Conservation (phyloP, 1,140 invertebrate species). For the Pachyrhynchus sulphureomaculatus region DNA sequence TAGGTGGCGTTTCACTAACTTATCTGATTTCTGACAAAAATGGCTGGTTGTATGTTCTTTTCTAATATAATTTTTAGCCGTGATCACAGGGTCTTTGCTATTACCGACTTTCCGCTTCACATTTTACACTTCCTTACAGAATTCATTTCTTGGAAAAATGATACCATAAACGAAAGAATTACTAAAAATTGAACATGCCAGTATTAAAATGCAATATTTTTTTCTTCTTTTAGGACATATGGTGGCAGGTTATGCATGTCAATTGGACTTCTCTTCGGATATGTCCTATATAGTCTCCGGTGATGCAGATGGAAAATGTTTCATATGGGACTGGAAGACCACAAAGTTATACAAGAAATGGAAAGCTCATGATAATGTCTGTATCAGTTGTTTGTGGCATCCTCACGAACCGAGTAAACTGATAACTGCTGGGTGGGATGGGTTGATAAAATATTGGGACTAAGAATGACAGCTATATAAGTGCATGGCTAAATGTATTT, state of each 20-base stretch:
- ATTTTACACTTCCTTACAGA: too few relatives aligned
- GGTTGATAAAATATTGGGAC: slow-evolving; percentile 98
- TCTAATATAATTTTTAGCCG: too few relatives aligned
- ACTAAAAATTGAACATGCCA: too few relatives aligned
- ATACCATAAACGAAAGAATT: too few relatives aligned
- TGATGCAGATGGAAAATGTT: slow-evolving; percentile 99
- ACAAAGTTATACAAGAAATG: slow-evolving; percentile 97
- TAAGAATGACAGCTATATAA: slow-evolving; percentile 56
- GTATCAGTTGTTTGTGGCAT: slow-evolving; percentile 94
- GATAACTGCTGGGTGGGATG: slow-evolving; percentile 97
- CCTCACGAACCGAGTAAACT: slow-evolving; percentile 98
- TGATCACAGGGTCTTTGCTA: too few relatives aligned
- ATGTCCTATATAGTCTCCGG: slow-evolving; percentile 99
- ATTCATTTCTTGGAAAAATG: too few relatives aligned
- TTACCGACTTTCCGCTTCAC: too few relatives aligned
- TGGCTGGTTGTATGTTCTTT: too few relatives aligned
- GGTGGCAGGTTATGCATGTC: slow-evolving; percentile 98
- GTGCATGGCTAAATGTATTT: too few relatives aligned
- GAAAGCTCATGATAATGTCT: slow-evolving; percentile 98
- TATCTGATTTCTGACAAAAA: too few relatives aligned
- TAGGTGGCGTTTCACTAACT: too few relatives aligned
- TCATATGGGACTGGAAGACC: slow-evolving; percentile 99
- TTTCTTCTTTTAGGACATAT: slow-evolving; percentile 79
- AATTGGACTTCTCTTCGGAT: slow-evolving; percentile 96
- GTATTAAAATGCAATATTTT: too few relatives aligned